A percentile compares a stretch with the other conserved stretches of the same genome.
Evolutionary conservation across 30 jellyfish, hydroid and myxozoan species (phyloP).

Genomic region (Nemopilema nomurai): DNA sequence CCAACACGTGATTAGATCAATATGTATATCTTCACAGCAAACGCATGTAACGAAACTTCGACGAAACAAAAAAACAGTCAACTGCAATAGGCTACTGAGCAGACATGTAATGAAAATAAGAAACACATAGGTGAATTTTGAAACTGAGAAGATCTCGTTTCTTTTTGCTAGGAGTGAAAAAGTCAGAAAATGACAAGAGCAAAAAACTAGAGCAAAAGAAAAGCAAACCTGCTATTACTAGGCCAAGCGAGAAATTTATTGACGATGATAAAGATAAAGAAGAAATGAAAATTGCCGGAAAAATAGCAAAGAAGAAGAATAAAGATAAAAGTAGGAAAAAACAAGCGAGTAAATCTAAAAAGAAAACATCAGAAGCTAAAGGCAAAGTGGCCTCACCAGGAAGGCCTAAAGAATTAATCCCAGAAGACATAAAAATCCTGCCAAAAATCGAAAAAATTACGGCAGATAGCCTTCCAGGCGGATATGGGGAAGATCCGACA

Average conservation of each 20-base stretch:
- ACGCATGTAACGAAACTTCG: too few species aligned
- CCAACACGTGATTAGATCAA: too few species aligned
- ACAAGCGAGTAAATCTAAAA: conserved; percentile 7
- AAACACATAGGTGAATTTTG: too few species aligned
- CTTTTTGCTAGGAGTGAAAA: conserved; percentile 37
- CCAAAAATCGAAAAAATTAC: conserved; percentile 71
- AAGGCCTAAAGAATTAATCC: conserved; percentile 75
- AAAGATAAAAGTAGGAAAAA: conserved; percentile 13
- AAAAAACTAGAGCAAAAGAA: conserved; percentile 40
- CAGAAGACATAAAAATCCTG: conserved; percentile 87
- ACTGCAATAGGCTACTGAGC: not conserved
- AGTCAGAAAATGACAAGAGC: conserved; percentile 15
- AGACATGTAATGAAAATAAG: too few species aligned
- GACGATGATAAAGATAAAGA: conserved; percentile 44
- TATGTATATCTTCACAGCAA: too few species aligned
- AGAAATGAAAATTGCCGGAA: conserved; percentile 25
- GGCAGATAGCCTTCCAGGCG: conserved; percentile 96
- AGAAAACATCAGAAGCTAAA: conserved; percentile 5
- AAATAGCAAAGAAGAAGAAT: conserved; percentile 30
- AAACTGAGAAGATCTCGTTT: not conserved
- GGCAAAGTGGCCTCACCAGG: conserved; percentile 4
- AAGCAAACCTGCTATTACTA: conserved; percentile 17
- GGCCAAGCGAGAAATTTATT: conserved; percentile 46
- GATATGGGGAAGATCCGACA: conserved; percentile 91
- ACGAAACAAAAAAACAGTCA: too few species aligned